Conservation (phyloP, 2,113 vertebrate genomes). For the Ptilonorhynchus violaceus region DNA sequence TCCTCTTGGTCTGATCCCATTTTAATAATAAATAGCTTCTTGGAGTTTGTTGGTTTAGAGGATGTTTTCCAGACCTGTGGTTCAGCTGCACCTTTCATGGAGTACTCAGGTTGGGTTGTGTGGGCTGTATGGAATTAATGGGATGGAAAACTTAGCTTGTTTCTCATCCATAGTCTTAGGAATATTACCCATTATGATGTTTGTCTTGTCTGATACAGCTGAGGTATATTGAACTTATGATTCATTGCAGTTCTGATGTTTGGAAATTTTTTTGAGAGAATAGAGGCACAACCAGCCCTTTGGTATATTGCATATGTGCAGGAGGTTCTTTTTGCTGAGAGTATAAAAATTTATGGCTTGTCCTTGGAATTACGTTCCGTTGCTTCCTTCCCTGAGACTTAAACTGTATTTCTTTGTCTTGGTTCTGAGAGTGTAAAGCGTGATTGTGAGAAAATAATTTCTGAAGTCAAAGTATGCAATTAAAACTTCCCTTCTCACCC, state of each 20-base stretch:
- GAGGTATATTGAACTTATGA: not conserved
- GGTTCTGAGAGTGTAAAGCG: not conserved
- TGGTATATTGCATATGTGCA: not conserved
- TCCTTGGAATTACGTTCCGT: not conserved
- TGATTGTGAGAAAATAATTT: not conserved
- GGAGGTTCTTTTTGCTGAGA: not conserved
- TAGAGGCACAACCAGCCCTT: not conserved
- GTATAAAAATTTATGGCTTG: not conserved
- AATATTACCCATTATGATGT: not conserved
- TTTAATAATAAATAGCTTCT: not conserved
- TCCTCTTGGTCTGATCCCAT: not conserved
- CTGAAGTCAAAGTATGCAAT: not conserved
- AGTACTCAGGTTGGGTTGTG: fast-evolving
- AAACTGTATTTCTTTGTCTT: not conserved
- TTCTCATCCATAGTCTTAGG: not conserved
- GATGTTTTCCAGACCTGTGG: not conserved
- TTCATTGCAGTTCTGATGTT: not conserved
- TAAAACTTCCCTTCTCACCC: not conserved
- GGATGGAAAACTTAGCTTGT: not conserved
- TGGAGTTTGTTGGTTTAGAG: not conserved
- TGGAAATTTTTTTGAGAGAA: not conserved
- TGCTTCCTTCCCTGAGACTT: not conserved
- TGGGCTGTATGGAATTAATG: not conserved
- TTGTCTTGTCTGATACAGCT: not conserved
- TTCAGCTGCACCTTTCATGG: not conserved